These are phyloP conservation scores for Acronicta aceris DNA, from an alignment of 2,888 invertebrate genomes.

Conservation along the genomic window DNA sequence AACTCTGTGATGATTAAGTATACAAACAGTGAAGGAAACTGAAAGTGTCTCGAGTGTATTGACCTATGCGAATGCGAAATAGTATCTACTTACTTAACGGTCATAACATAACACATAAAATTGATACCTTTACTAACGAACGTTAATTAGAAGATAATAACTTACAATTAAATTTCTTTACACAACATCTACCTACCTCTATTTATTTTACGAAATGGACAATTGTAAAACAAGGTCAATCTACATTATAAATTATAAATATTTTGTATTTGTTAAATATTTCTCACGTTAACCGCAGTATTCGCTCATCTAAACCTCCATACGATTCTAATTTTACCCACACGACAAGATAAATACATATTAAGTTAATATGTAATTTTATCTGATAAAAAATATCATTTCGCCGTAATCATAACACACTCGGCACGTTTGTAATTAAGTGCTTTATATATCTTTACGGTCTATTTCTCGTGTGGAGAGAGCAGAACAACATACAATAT, in stretches of 20 bases:
- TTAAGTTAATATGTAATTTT: conserved; percentile 13
- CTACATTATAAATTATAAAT: too few species aligned
- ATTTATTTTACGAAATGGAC: neutral
- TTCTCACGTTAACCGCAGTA: too few species aligned
- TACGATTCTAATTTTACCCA: conserved; percentile 1
- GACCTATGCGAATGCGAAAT: conserved; percentile 26
- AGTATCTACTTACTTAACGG: conserved; percentile 21
- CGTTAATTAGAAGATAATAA: conserved; percentile 7
- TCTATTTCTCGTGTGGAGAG: conserved; percentile 38
- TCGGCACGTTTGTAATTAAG: conserved; percentile 39
- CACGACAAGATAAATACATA: neutral
- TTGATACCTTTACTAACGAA: conserved; percentile 11
- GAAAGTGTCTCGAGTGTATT: conserved; percentile 60
- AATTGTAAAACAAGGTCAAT: too few species aligned
- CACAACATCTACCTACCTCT: neutral
- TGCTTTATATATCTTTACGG: conserved; percentile 44
- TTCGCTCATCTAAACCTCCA: too few species aligned
- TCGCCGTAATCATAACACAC: conserved; percentile 37
- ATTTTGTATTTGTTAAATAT: neutral
- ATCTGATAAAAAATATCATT: conserved; percentile 42
- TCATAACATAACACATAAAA: conserved; percentile 12
- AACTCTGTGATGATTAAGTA: conserved; percentile 58
- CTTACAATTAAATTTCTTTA: neutral
- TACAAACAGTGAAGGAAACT: conserved; percentile 63
- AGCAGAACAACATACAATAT: conserved; percentile 26